Evolutionary conservation across 2,113 vertebrate species (phyloP), one percentile per base, ranked within the genome.

Genomic region (Rhegmatorhina hoffmannsi): DNA sequence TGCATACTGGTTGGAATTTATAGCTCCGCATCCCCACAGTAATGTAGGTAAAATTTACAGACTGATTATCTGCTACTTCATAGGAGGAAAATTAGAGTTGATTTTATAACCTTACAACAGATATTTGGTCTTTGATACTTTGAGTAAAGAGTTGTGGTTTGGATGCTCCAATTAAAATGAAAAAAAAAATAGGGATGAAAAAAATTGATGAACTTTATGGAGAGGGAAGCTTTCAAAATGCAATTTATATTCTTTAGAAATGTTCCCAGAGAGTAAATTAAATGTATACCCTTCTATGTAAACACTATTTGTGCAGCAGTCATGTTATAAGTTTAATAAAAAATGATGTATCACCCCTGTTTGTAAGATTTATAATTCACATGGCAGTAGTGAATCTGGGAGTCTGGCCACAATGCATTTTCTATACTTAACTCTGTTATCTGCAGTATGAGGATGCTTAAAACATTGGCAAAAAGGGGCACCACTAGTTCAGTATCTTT

Each of bases 381-480:
- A 97, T 97, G 97, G 95, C 95, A 92, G 95, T 96, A 97, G 89
- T 97, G 97, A 97, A 97, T 97, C 97, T 97, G 95, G 96, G 96
- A 98, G 92, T 88, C 94, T 60, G 96, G 98, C 98, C 97, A 97
- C 95, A 93, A 95, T 84, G 97, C 97, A 97, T 98, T 98, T 98
- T 97, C 97, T 98, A 90, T 98, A 97, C 97, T 98, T 98, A 98
- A 99, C 97, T 96, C 95, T 95, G 97, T 98, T 98, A 98, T 96
- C 95, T 95, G 95, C 78, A 60, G 94, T 80, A 70, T 21, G 26
- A 93, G 95, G 94, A 95, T 90, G 84, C 96, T 97, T 95, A 96
- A 67, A 97, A 96, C 89, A 87, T 89, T 21, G 44, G 94, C 91
- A 87, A 89, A 96, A 98, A 90, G 88, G 36, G 50, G 40, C 56